phyloP scores from a whole-genome alignment of 2,797 vertebrate species.

The Synanceia verrucosa region DNA sequence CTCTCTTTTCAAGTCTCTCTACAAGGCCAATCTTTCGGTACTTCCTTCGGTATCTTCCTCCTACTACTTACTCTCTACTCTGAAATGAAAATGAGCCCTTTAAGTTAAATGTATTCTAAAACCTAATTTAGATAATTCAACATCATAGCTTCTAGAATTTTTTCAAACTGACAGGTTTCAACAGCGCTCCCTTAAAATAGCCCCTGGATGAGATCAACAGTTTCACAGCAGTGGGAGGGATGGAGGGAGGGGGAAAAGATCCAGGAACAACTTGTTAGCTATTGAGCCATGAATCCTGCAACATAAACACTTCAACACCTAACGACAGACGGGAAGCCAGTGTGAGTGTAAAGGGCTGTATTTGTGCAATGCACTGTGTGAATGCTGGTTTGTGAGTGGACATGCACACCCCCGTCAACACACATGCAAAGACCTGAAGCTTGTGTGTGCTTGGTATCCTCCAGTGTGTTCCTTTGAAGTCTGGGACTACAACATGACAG shows the following conservation, averaged over 20 bases:
- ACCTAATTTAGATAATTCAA: slow-evolving; percentile 21
- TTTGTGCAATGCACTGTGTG: neutral
- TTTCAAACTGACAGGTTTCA: slow-evolving; percentile 34
- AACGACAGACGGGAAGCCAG: slow-evolving; percentile 13
- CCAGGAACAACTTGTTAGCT: slow-evolving; percentile 22
- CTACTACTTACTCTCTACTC: neutral
- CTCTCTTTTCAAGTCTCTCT: slow-evolving; percentile 36
- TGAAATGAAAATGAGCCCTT: slow-evolving; percentile 32
- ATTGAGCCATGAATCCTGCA: slow-evolving; percentile 36
- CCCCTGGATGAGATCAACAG: slow-evolving; percentile 50
- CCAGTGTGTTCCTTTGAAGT: slow-evolving; percentile 40
- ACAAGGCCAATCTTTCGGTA: slow-evolving; percentile 20
- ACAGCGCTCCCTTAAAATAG: slow-evolving; percentile 40
- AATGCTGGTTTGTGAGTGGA: neutral
- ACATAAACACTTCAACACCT: slow-evolving; percentile 50
- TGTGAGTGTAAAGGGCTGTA: slow-evolving; percentile 1
- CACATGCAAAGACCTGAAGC: slow-evolving; percentile 23
- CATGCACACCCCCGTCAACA: neutral
- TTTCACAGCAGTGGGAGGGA: slow-evolving; percentile 9
- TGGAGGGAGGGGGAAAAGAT: neutral
- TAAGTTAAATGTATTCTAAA: slow-evolving; percentile 29
- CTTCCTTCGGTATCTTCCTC: slow-evolving; percentile 10
- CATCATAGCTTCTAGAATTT: slow-evolving; percentile 5
- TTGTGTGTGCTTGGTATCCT: slow-evolving; percentile 27
- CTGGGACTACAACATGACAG: slow-evolving; percentile 27